Base-by-base conservation (phyloP, 2,113 vertebrate genomes). In the Apodemus speciosus region DNA sequence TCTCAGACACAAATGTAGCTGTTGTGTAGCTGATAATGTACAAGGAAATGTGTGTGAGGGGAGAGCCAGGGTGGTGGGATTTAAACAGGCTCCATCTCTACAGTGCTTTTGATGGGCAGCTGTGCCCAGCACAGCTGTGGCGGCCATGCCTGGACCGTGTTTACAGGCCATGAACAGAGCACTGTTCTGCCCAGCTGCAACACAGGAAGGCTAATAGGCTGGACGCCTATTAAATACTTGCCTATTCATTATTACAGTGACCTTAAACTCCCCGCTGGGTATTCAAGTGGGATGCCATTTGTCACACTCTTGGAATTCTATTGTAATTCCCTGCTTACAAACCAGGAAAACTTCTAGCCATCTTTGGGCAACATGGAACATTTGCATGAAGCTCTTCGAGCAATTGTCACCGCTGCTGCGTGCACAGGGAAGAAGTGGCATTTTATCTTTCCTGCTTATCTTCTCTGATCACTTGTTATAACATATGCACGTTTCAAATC, bases 151-250 rank as follows among this genome's bases (percentile, higher is more conserved):
- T 66, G 90, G 97, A 73, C 92, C 85, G 85, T 91, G 92, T 97
- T 98, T 97, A 95, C 96, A 96, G 96, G 73, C 97, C 51, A 98
- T 98, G 97, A 98, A 98, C 96, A 96, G 96, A 94, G 97, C 60
- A 97, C 98, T 98, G 98, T 98, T 98, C 94, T 98, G 86, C 80
- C 97, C 98, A 98, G 98, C 98, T 98, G 98, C 89, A 0, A 88
- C 95, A 96, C 98, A 98, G 97, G 98, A 98, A 98, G 97, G 40
- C 96, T 95, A 91, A 21, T 40, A 89, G 89, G 32, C 93, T 92
- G 90, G 68, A 93, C n/a, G 96, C 77, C 97, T 95, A 35, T 98
- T 97, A 95, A 97, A 97, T 97, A 97, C 89, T 79, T 38, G 95
- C 96, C 97, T 84, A 96, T 98, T 98, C 98, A 98, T 98, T 92